Conservation (phyloP, 2,888 invertebrate genomes). For the Criorhina ranunculi region DNA sequence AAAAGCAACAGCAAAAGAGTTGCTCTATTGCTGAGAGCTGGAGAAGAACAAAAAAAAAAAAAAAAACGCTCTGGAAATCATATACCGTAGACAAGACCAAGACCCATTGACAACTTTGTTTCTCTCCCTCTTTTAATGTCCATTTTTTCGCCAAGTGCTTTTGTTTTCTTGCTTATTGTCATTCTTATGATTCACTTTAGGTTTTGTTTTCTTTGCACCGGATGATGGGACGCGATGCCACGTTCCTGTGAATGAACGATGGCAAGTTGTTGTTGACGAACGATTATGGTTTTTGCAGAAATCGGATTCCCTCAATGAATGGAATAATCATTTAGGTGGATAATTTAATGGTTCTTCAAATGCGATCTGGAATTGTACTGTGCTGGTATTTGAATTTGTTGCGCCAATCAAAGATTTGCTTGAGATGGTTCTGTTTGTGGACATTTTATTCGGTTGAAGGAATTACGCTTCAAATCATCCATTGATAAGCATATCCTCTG, state of each 20-base stretch:
- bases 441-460: conserved; percentile 6
- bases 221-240: conserved; percentile 71
- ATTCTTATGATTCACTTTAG: conserved; percentile 43
- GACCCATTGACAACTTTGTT: conserved; percentile 73
- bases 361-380: conserved; percentile 34
- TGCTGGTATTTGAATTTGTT: conserved; percentile 4
- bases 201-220: conserved; percentile 51
- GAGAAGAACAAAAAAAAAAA: conserved; percentile 15
- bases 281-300: conserved; percentile 43
- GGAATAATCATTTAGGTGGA: conserved; percentile 59
- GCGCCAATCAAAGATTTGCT: background rate
- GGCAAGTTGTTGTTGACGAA: conserved; percentile 62
- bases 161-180: conserved; percentile 43
- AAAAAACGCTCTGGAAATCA: conserved; percentile 71
- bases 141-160: conserved; percentile 11
- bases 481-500: background rate
- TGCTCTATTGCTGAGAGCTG: conserved; percentile 9
- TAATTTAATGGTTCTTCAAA: conserved; percentile 52
- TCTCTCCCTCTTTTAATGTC: conserved; percentile 48
- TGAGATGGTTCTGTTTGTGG: background rate
- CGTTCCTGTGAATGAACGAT: conserved; percentile 76
- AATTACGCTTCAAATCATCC: conserved; percentile 3
- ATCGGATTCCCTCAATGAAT: conserved; percentile 61
- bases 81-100: conserved; percentile 62
- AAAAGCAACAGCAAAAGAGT: background rate